Base-by-base conservation (phyloP, 1,140 invertebrate genomes). In the Apis laboriosa region DNA sequence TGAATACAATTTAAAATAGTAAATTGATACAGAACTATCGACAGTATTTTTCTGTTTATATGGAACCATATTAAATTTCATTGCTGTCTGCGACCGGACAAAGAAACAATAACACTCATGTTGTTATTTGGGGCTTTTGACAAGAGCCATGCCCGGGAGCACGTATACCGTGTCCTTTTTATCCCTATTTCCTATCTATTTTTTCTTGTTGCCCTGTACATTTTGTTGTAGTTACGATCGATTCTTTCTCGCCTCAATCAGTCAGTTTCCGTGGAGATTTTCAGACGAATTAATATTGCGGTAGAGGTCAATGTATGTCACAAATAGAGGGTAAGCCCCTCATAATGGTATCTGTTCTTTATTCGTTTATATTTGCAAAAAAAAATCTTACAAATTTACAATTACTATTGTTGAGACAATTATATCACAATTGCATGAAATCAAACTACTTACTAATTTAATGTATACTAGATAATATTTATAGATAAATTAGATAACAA, bases 81-180 rank as follows among this genome's bases (percentile, higher is more conserved):
- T 76, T 15, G 76, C 24, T 64, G 24, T 77, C 58, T 49, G 4
- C 34, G 64, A 67, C 79, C 49, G 72, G 88, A 91, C 92, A 93
- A 93, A 92, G 92, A 90, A 92, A 92, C 88, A 92, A 92, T 90
- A 90, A 92, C 90, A 91, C 85, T 86, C 82, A 71, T 84, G 80
- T 87, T 89, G 81, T 86, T 89, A 86, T 90, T 86, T 86, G 51
- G 70, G 13, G 58, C 56, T 84, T 85, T 88, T 90, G 75, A 89
- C 81, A 89, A 84, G 76, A 84, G 74, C 63, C 72, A 49, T 74
- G 58, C 24, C 34, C 56, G 19, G 51, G 43, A 51, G 53, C 55
- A 86, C 64, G 17, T 77, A 61, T 60, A 79, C 34, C 53, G 34
- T 76, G 64, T 55, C 67, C 49, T 21, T 55, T 34, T 1, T 61